These are phyloP conservation scores for Strigamia maritima DNA, from an alignment of 2,888 invertebrate species.

Conservation along the genomic window DNA sequence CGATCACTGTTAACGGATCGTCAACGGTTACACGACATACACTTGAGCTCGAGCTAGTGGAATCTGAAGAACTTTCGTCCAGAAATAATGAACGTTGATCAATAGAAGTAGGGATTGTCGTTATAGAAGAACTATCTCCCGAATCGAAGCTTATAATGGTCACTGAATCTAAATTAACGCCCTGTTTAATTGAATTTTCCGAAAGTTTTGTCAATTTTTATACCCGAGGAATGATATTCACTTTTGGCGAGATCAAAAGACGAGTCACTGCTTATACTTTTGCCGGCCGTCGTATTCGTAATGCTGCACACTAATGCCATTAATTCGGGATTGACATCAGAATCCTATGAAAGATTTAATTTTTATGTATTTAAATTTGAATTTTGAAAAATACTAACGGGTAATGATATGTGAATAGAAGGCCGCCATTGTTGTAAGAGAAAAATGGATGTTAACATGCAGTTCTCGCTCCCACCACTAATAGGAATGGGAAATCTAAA, in stretches of 20 bases:
- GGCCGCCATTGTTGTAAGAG: background rate
- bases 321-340: background rate
- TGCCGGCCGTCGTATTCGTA: background rate
- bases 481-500: background rate
- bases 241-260: constrained; percentile 10
- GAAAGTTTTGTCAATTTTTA: background rate
- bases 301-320: constrained; percentile 17
- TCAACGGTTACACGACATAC: background rate
- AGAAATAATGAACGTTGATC: background rate
- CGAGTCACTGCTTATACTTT: background rate
- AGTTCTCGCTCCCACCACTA: background rate
- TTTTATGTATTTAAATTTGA: background rate
- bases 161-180: background rate
- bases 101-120: background rate
- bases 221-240: background rate
- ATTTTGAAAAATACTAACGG: background rate
- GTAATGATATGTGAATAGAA: background rate
- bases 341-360: background rate
- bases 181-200: background rate
- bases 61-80: background rate
- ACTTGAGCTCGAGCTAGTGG: background rate
- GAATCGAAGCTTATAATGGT: background rate
- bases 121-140: background rate
- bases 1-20: background rate
- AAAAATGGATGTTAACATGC: background rate